A percentile compares a stretch with the other conserved stretches of the same genome.
These are phyloP conservation scores for Astyanax mexicanus DNA, from an alignment of 2,797 vertebrate species.

Conservation along the genomic window DNA sequence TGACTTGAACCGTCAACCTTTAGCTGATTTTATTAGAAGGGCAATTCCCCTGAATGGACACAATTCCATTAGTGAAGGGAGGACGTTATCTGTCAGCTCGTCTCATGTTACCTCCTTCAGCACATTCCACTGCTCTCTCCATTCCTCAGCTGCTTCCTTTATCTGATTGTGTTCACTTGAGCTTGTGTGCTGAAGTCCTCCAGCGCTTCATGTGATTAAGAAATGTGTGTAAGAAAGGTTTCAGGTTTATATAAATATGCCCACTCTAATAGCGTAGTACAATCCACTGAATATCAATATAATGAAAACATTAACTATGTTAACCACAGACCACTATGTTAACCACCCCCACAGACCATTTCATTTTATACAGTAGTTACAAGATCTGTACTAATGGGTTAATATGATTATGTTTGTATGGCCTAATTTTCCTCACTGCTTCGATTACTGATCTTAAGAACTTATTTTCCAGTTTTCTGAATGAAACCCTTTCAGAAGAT, in stretches of 20 bases:
- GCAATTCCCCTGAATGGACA: slow-evolving; percentile 27
- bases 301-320: background rate
- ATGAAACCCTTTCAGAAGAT: background rate
- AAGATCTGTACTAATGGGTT: too few species aligned
- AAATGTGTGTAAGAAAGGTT: slow-evolving; percentile 3
- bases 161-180: background rate
- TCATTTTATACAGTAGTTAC: too few species aligned
- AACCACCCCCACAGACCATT: too few species aligned
- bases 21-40: slow-evolving; percentile 52
- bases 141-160: background rate
- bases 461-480: background rate
- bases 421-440: background rate
- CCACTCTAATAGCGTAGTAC: background rate
- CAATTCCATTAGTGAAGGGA: slow-evolving; percentile 55
- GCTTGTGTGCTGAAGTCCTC: background rate
- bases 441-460: background rate
- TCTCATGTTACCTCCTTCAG: slow-evolving; percentile 24
- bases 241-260: slow-evolving; percentile 5
- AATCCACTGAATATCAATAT: background rate
- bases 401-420: background rate
- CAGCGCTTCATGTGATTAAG: slow-evolving; percentile 43
- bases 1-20: slow-evolving; percentile 57
- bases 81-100: slow-evolving; percentile 24
- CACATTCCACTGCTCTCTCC: slow-evolving; percentile 8
- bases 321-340: background rate